These are phyloP conservation scores for Neoniphon sammara DNA, from an alignment of 2,797 vertebrate genomes.

Conservation along the genomic window DNA sequence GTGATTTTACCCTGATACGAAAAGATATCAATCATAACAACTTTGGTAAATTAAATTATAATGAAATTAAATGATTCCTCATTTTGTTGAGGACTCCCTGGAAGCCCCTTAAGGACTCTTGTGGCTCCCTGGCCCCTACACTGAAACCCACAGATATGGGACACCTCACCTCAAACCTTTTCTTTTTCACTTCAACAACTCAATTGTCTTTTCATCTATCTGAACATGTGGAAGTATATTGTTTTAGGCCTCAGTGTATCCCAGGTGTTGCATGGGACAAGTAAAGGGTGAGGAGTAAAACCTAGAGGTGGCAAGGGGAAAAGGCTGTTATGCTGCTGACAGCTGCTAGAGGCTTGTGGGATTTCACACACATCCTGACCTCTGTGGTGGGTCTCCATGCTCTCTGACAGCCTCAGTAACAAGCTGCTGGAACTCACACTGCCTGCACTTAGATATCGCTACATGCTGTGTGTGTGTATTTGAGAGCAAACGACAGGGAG, in stretches of 20 bases:
- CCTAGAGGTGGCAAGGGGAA: constrained; percentile 36
- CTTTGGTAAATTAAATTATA: too few relatives aligned
- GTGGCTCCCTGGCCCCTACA: too few relatives aligned
- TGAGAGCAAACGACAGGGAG: constrained; percentile 51
- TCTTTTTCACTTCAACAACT: neutral
- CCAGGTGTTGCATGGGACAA: neutral
- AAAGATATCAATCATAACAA: too few relatives aligned
- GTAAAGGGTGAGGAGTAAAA: constrained; percentile 32
- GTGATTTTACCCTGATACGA: too few relatives aligned
- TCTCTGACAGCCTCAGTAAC: constrained; percentile 77
- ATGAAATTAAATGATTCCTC: too few relatives aligned
- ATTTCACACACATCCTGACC: constrained; percentile 78
- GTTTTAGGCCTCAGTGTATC: neutral
- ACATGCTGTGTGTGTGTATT: constrained; percentile 64
- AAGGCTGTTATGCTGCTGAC: constrained; percentile 60
- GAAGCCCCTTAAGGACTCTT: too few relatives aligned
- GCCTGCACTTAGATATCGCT: constrained; percentile 64
- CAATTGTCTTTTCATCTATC: neutral
- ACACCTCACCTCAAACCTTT: neutral
- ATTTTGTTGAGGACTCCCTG: too few relatives aligned
- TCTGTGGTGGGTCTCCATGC: constrained; percentile 74
- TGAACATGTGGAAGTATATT: too few relatives aligned
- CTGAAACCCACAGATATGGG: neutral
- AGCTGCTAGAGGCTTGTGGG: constrained; percentile 62
- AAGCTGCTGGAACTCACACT: constrained; percentile 69